Evolutionary conservation across 2,113 vertebrate genomes (phyloP).

Genomic region (Chionodraco myersi): DNA sequence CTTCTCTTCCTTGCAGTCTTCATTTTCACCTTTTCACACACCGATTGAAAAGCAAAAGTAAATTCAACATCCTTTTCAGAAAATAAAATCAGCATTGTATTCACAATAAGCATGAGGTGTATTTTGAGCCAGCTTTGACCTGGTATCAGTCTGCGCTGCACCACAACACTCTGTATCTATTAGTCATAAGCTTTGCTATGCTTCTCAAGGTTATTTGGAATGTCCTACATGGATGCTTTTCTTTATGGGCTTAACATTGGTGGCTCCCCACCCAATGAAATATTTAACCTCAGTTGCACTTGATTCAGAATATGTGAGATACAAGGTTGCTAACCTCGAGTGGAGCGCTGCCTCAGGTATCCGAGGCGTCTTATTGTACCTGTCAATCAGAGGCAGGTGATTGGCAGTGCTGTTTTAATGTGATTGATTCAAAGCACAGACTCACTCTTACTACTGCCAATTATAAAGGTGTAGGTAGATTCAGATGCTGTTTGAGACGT

Average conservation of each 20-base stretch:
- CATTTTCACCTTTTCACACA: neutral
- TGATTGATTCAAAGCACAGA: constrained; percentile 32
- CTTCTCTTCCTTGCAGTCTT: neutral
- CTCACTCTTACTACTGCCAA: constrained; percentile 27
- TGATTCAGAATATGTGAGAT: constrained; percentile 11
- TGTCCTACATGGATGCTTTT: constrained; percentile 50
- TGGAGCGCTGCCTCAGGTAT: neutral
- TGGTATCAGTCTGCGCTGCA: constrained; percentile 10
- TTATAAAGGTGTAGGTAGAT: constrained; percentile 8
- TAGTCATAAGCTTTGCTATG: constrained; percentile 25
- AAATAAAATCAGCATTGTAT: neutral
- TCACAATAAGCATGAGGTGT: neutral
- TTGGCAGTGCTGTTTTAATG: constrained; percentile 29
- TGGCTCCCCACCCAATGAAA: constrained; percentile 28
- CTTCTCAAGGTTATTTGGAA: constrained; percentile 44
- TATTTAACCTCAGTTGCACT: constrained; percentile 34
- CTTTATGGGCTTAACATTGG: constrained; percentile 24
- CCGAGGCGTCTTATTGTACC: constrained; percentile 9
- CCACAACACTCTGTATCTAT: constrained; percentile 28
- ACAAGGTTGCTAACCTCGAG: constrained; percentile 13
- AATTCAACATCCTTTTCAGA: neutral
- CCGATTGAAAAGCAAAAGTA: neutral
- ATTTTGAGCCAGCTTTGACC: neutral
- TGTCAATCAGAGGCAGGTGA: constrained; percentile 39
- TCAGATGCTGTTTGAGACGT: neutral